Conservation (phyloP, 2,113 vertebrate species). For the Elaphurus davidianus region DNA sequence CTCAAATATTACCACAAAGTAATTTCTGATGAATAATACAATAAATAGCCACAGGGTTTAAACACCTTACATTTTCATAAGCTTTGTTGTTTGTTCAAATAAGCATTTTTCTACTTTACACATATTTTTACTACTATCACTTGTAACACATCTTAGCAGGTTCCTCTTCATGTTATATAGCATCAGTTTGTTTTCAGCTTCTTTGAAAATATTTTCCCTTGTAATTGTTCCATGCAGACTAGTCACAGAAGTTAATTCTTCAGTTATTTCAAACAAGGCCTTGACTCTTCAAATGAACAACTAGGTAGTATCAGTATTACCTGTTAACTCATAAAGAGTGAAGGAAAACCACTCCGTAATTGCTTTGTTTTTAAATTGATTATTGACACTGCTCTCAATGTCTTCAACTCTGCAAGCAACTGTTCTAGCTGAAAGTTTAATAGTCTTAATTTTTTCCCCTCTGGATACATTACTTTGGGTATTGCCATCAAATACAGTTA, state of each 20-base stretch:
- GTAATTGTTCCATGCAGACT: neutral
- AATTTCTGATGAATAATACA: slow-evolving; percentile 15
- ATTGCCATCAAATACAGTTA: slow-evolving; percentile 19
- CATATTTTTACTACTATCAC: neutral
- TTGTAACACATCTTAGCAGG: slow-evolving; percentile 43
- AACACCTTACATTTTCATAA: slow-evolving; percentile 12
- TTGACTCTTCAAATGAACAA: slow-evolving; percentile 20
- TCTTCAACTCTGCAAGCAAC: neutral
- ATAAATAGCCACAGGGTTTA: neutral
- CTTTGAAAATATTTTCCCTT: slow-evolving; percentile 40
- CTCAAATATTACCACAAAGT: slow-evolving; percentile 19
- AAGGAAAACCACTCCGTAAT: neutral
- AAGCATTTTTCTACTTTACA: slow-evolving; percentile 3
- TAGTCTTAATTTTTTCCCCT: slow-evolving; percentile 37
- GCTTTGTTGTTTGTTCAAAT: slow-evolving; percentile 3
- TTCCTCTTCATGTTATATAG: slow-evolving; percentile 41
- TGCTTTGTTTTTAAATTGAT: neutral
- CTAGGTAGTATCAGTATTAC: neutral
- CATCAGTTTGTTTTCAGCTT: slow-evolving; percentile 24
- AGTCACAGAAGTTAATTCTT: slow-evolving; percentile 12
- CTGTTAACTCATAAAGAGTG: slow-evolving; percentile 11
- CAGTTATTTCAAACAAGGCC: slow-evolving; percentile 19
- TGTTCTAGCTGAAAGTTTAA: slow-evolving; percentile 28
- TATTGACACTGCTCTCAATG: neutral
- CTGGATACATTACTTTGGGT: slow-evolving; percentile 33